Base-by-base conservation (phyloP, 2,113 vertebrate species). In the Corythoichthys intestinalis region DNA sequence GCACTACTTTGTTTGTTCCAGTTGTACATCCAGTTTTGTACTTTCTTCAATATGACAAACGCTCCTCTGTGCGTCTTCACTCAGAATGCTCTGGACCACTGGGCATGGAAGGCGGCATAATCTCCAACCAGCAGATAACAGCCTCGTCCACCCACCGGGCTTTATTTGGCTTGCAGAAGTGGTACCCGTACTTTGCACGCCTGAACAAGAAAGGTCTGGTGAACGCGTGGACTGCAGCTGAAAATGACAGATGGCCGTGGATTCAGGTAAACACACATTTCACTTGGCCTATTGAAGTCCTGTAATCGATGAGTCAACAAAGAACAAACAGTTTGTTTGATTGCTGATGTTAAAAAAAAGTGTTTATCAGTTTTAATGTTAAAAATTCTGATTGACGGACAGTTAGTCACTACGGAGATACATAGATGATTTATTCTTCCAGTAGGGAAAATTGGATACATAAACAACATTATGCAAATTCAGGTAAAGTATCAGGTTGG, bases 171-270 rank as follows among this genome's bases (percentile, higher is more conserved):
- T 93, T 99, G 73, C 97, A 99, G 91, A 98, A 98, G 76, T 99
- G 97, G 97, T 98, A 98, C 72, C 96, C 97, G 0, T 98, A 98
- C 90, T 98, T 98, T 69, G 94, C 97, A 71, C 92, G 97, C 35
- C 96, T 99, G 72, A 99, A 99, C 92, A 98, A 95, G 91, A 98
- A 98, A 82, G 97, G 97, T 47, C 94, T 99, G 82, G 96, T 99
- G 87, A 99, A 99, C 39, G 97, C 97, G 70, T 99, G 97, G 97
- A 98, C 97, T 38, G 96, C 97, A 61, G 97, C 96, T 81, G 97
- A 99, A 90, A 98, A 98, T 81, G 97, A 99, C 94, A 94, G 95
- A 93, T 98, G 96, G 97, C 97, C 97, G 0, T 99, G 97, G 97
- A 98, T 99, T 89, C 97, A 99, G 96, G 97, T 98, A 96, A 94